A percentile compares a stretch with the other conserved stretches of the same genome.
phyloP scores from a whole-genome alignment of 92 coral and sea anemone species.

The Hydrozoanthus gracilis region DNA sequence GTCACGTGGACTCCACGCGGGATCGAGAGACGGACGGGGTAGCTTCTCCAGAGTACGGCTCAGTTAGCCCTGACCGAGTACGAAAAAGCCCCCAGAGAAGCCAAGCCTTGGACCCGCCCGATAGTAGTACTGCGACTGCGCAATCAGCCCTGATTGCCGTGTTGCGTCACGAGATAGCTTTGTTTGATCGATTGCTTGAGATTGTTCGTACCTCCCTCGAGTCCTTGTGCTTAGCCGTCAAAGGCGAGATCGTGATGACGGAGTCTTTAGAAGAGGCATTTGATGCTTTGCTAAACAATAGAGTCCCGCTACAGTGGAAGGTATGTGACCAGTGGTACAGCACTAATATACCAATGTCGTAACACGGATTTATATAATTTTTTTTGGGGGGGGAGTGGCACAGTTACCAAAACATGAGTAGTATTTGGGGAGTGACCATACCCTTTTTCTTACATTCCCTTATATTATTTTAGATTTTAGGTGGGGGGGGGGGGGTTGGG shows the following conservation, averaged over 20 bases:
- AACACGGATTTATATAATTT: background rate
- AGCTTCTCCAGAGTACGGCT: conserved; percentile 37
- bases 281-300: conserved; percentile 81
- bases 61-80: conserved; percentile 51
- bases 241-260: conserved; percentile 90
- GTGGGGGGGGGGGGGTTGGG: background rate
- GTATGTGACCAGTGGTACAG: conserved; percentile 34
- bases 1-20: conserved; percentile 47
- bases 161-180: conserved; percentile 79
- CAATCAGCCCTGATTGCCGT: conserved; percentile 79
- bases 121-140: conserved; percentile 46
- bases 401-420: background rate
- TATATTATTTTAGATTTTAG: too few relatives aligned
- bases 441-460: background rate
- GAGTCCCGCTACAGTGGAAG: conserved; percentile 93
- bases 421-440: background rate
- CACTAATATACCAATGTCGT: background rate
- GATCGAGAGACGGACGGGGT: conserved; percentile 46
- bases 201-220: conserved; percentile 83
- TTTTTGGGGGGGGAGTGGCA: too few relatives aligned
- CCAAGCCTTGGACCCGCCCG: conserved; percentile 43
- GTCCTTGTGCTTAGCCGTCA: conserved; percentile 76
- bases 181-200: conserved; percentile 81
- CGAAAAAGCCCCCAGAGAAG: conserved; percentile 50
- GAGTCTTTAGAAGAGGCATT: conserved; percentile 84